phyloP scores from a whole-genome alignment of 1,140 invertebrate genomes.

The Aphaenogaster floridana region DNA sequence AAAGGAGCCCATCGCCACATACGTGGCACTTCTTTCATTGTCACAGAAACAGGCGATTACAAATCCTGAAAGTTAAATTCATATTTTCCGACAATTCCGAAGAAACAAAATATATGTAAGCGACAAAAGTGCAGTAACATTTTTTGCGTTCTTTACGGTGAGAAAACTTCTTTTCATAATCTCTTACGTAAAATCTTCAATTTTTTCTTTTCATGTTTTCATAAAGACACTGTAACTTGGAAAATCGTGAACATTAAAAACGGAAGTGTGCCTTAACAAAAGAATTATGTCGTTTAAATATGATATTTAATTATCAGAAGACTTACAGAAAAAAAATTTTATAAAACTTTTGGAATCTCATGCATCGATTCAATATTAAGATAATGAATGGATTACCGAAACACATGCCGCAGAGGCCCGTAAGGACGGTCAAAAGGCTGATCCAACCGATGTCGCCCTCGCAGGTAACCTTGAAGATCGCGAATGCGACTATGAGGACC shows the following conservation, averaged over 20 bases:
- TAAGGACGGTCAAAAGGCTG: slow-evolving; percentile 92
- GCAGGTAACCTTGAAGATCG: slow-evolving; percentile 93
- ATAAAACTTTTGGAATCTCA: background rate
- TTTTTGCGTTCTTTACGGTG: background rate
- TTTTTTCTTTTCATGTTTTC: background rate
- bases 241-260: background rate
- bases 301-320: background rate
- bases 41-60: slow-evolving; percentile 95
- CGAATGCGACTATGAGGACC: slow-evolving; percentile 94
- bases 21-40: slow-evolving; percentile 96
- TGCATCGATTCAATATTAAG: background rate
- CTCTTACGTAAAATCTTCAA: background rate
- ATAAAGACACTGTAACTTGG: background rate
- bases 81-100: background rate
- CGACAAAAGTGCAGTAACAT: background rate
- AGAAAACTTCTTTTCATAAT: background rate
- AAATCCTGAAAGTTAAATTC: slow-evolving; percentile 89
- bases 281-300: background rate
- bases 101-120: slow-evolving; percentile 12
- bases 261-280: background rate
- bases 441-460: slow-evolving; percentile 93
- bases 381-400: slow-evolving; percentile 88
- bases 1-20: slow-evolving; percentile 96
- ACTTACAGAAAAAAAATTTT: background rate
- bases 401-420: slow-evolving; percentile 97